Conservation (phyloP, 2,797 vertebrate species). For the Pteropus rufus region DNA sequence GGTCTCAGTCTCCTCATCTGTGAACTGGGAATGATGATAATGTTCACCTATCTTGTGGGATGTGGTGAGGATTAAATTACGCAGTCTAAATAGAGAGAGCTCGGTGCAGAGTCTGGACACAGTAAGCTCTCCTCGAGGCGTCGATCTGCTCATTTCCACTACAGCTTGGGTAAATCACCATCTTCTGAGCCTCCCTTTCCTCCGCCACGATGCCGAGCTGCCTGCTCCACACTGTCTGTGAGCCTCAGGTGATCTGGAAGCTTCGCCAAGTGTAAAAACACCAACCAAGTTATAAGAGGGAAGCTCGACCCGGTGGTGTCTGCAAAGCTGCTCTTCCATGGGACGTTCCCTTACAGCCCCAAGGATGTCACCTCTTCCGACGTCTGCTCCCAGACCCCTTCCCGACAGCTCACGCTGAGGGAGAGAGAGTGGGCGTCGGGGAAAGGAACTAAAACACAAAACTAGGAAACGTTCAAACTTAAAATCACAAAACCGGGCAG, state of each 20-base stretch:
- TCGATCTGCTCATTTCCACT: neutral
- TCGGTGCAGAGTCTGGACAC: neutral
- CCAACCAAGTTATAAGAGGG: neutral
- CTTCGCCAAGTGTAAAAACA: neutral
- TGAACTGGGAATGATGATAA: neutral
- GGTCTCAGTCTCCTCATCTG: neutral
- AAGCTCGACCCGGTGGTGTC: neutral
- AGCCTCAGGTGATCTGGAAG: neutral
- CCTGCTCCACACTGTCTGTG: neutral
- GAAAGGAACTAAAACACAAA: neutral
- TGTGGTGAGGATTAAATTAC: neutral
- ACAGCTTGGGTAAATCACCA: neutral
- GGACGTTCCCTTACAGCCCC: neutral
- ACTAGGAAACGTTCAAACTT: neutral
- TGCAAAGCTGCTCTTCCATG: neutral
- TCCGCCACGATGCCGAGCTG: neutral
- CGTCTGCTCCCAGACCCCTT: neutral
- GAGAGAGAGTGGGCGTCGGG: neutral
- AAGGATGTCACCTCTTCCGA: no score
- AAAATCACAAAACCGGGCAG: slow-evolving; percentile 9
- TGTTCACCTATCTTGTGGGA: neutral
- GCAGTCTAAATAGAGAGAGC: neutral
- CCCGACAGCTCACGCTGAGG: neutral
- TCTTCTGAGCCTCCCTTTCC: neutral
- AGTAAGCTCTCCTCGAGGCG: neutral